Evolutionary conservation across 2,797 vertebrate genomes (phyloP).

Genomic region (Schizopygopsis pylzovi): DNA sequence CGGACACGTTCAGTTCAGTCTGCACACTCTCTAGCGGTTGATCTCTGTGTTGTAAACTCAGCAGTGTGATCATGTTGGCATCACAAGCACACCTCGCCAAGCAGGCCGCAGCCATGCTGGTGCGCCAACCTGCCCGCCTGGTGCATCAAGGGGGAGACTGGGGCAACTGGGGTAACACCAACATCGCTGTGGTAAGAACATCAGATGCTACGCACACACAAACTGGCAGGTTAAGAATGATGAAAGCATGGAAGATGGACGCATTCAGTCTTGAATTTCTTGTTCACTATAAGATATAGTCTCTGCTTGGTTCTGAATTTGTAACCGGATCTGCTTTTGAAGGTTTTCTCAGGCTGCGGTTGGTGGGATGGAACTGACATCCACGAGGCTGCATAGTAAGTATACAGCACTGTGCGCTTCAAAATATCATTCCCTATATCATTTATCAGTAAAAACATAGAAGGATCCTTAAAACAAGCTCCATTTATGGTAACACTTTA

Average conservation of each 20-base stretch:
- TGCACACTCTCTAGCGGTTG: conserved; percentile 5
- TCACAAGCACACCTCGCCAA: conserved; percentile 73
- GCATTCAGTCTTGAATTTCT: neutral
- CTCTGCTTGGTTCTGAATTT: neutral
- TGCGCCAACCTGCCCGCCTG: conserved; percentile 74
- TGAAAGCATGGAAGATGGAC: neutral
- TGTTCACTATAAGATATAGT: neutral
- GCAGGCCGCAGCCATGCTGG: conserved; percentile 67
- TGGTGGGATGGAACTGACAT: conserved; percentile 81
- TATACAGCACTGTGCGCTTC: conserved; percentile 42
- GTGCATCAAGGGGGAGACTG: conserved; percentile 74
- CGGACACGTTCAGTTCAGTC: conserved; percentile 36
- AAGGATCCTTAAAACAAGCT: neutral
- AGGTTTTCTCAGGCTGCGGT: conserved; percentile 82
- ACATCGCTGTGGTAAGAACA: conserved; percentile 76
- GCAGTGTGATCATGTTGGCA: conserved; percentile 71
- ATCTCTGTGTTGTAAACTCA: conserved; percentile 16
- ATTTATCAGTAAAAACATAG: neutral
- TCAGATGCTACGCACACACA: neutral
- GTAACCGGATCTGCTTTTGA: conserved; percentile 14
- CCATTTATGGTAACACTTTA: no score
- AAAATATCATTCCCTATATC: neutral
- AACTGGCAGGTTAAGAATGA: neutral
- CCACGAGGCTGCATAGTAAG: conserved; percentile 79
- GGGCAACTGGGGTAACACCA: conserved; percentile 80